Conservation (phyloP, 2,113 vertebrate genomes). For the Phaethornis superciliosus region DNA sequence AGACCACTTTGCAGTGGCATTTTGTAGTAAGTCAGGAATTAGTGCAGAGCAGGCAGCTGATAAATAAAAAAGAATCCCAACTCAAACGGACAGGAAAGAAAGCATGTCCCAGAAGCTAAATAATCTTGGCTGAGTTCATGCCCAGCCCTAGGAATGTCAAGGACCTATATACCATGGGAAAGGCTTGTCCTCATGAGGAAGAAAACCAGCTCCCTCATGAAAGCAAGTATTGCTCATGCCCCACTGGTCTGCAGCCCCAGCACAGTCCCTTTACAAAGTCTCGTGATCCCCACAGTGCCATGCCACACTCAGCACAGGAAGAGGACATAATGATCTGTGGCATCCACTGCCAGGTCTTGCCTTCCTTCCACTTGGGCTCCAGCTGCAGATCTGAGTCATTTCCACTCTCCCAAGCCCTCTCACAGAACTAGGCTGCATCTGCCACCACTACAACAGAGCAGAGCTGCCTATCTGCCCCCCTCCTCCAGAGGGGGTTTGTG, state of each 20-base stretch:
- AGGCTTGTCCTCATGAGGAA: background rate
- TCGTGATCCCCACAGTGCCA: background rate
- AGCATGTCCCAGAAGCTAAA: background rate
- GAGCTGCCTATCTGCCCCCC: background rate
- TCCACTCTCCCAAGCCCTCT: background rate
- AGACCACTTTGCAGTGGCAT: background rate
- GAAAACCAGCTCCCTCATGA: background rate
- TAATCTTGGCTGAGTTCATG: background rate
- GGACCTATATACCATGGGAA: background rate
- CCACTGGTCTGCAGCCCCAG: background rate
- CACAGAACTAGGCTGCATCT: background rate
- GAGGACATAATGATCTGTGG: background rate
- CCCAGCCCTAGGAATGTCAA: background rate
- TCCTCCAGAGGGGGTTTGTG: fast-evolving
- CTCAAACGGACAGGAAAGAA: background rate
- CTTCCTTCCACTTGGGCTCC: background rate
- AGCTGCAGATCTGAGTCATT: background rate
- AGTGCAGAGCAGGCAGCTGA: background rate
- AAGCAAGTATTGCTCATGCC: background rate
- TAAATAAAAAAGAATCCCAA: constrained; percentile 11
- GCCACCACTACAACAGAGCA: background rate
- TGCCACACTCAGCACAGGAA: background rate
- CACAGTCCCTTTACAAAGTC: background rate
- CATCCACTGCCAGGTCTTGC: background rate
- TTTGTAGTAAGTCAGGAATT: background rate